phyloP scores from a whole-genome alignment of 2,797 vertebrate species.

The Falco concolor region DNA sequence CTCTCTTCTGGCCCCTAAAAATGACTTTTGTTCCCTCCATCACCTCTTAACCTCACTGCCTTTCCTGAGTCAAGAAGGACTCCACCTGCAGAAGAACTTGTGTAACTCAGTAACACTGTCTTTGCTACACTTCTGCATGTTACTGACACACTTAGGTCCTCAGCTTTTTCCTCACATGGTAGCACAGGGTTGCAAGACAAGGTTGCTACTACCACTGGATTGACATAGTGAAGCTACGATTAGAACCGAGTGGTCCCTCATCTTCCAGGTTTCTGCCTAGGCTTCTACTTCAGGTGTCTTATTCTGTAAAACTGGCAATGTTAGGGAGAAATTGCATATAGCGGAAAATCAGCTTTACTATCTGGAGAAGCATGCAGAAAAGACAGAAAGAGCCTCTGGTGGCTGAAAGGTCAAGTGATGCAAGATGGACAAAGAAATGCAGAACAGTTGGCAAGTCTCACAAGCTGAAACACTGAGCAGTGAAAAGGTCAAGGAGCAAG shows the following conservation, averaged over 20 bases:
- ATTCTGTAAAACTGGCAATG: not conserved
- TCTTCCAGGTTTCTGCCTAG: not conserved
- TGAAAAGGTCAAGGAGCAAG: slow-evolving; percentile 13
- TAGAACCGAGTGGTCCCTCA: not conserved
- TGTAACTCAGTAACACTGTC: not conserved
- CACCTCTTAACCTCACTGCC: not conserved
- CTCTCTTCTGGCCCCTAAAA: not conserved
- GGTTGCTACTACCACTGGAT: accelerated
- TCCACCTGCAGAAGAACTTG: not conserved
- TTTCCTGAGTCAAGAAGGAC: not conserved
- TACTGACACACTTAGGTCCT: not conserved
- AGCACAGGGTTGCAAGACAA: not conserved
- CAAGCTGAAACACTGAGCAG: not conserved
- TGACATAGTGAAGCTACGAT: not conserved
- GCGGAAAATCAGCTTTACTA: not conserved
- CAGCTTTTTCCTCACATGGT: not conserved
- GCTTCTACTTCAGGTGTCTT: not conserved
- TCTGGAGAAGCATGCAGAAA: not conserved
- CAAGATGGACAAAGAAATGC: not conserved
- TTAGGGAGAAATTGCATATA: not conserved
- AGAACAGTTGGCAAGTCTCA: not conserved
- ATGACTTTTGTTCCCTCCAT: not conserved
- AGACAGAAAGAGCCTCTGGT: not conserved
- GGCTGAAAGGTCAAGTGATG: not conserved
- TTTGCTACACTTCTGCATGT: not conserved